phyloP scores from a whole-genome alignment of 2,113 vertebrate species.

The Scopus umbretta region DNA sequence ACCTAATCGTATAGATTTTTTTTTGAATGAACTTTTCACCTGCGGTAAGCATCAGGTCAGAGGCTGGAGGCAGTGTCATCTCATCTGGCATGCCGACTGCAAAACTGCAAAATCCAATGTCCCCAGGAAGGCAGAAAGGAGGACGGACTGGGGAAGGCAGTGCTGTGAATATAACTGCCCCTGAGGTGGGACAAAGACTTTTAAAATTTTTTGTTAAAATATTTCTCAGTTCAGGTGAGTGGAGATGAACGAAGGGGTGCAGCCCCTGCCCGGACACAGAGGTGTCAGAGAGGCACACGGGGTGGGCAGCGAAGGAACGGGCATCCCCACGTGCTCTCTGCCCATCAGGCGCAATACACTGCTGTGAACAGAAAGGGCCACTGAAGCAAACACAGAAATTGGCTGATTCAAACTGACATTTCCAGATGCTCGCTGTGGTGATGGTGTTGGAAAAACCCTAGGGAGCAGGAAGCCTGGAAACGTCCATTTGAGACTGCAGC shows the following conservation, averaged over 20 bases:
- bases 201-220: background rate
- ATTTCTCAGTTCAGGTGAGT: background rate
- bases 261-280: rapidly evolving
- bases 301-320: too few species aligned
- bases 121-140: background rate
- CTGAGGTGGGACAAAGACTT: background rate
- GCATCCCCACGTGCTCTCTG: background rate
- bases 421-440: background rate
- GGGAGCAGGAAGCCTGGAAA: background rate
- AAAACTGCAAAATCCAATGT: background rate
- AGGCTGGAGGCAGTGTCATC: background rate
- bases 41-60: background rate
- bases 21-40: background rate
- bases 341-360: background rate
- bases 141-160: background rate
- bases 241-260: background rate
- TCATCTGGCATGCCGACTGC: background rate
- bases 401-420: background rate
- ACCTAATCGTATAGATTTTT: background rate
- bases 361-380: background rate
- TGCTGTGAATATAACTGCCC: background rate
- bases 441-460: background rate
- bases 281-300: background rate
- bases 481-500: background rate
- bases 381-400: background rate